Conservation (phyloP, 2,113 vertebrate species). For the Noturus placidus region DNA sequence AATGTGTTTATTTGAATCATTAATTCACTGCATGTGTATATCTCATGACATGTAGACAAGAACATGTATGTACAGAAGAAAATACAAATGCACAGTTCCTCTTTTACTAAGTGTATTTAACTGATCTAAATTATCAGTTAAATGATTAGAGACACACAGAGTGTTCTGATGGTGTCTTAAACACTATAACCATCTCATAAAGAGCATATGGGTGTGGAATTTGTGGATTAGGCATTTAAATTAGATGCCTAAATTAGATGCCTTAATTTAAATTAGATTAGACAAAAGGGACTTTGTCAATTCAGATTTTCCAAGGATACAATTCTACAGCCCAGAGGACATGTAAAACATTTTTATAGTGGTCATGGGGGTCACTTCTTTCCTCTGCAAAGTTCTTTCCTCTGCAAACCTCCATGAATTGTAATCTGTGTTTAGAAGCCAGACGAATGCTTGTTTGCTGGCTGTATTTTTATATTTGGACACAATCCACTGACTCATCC, state of each 20-base stretch:
- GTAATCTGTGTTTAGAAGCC: not conserved
- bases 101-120: not conserved
- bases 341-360: conserved; percentile 47
- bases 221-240: conserved; percentile 48
- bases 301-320: conserved; percentile 15
- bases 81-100: conserved; percentile 8
- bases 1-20: not conserved
- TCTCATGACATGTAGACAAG: not conserved
- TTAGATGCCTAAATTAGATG: no score
- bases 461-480: conserved; percentile 21
- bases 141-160: conserved; percentile 44
- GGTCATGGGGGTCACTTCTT: conserved; percentile 53
- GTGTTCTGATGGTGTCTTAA: conserved; percentile 31
- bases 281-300: conserved; percentile 65
- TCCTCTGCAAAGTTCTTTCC: conserved; percentile 51
- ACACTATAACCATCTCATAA: conserved; percentile 48
- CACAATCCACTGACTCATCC: not conserved
- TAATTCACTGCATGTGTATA: not conserved
- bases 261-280: no score
- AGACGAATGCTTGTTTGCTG: conserved; percentile 25
- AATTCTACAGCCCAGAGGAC: conserved; percentile 55
- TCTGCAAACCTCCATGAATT: conserved; percentile 30
- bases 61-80: not conserved
- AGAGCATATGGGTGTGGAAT: conserved; percentile 35
- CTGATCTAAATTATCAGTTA: conserved; percentile 27